Evolutionary conservation across 92 coral and sea anemone genomes (phyloP).

Genomic region (Epizoanthus illoricatus): DNA sequence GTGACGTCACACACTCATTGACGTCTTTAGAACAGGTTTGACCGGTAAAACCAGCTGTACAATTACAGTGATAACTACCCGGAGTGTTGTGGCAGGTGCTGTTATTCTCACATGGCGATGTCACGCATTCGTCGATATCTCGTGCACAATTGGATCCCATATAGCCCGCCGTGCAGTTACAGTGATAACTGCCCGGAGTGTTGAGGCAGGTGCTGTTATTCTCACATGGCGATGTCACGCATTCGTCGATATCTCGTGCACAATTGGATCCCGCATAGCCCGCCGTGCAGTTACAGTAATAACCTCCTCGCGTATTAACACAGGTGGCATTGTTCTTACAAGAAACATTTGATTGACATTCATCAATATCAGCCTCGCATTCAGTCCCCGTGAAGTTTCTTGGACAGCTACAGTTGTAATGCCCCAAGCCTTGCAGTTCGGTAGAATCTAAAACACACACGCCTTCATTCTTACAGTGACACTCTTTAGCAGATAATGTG

Average conservation of each 20-base stretch:
- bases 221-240: not conserved
- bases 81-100: not conserved
- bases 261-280: not conserved
- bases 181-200: not conserved
- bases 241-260: not conserved
- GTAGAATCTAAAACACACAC: not conserved
- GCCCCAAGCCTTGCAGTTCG: not conserved
- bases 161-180: not conserved
- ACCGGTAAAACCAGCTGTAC: not conserved
- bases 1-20: not conserved
- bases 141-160: not conserved
- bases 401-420: slow-evolving; percentile 11
- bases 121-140: not conserved
- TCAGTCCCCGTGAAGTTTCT: not conserved
- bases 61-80: not conserved
- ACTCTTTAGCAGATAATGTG: not conserved
- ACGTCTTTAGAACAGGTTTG: not conserved
- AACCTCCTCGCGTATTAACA: not conserved
- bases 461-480: not conserved
- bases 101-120: not conserved
- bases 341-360: not conserved
- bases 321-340: not conserved
- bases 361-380: not conserved
- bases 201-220: not conserved
- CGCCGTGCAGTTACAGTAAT: not conserved